phyloP scores from a whole-genome alignment of 1,140 invertebrate genomes.

The Zeugodacus cucurbitae region DNA sequence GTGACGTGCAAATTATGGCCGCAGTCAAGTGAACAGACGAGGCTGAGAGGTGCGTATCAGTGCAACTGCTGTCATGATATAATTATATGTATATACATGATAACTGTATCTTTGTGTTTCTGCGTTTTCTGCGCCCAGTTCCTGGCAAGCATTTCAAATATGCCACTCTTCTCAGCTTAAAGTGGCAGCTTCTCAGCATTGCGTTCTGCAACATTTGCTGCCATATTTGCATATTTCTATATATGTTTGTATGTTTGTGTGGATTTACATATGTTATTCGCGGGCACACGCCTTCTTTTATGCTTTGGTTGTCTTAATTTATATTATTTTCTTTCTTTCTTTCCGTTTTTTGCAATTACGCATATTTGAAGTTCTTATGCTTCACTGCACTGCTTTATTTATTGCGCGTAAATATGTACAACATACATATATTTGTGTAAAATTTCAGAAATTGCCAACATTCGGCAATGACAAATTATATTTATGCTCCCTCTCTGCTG shows the following conservation, averaged over 20 bases:
- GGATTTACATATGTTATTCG: not conserved
- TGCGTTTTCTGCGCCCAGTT: not conserved
- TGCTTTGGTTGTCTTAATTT: not conserved
- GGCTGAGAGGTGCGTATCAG: not conserved
- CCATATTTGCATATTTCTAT: not conserved
- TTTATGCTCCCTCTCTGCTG: not conserved
- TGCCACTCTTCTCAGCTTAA: not conserved
- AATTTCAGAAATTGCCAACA: not conserved
- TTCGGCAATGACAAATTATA: not conserved
- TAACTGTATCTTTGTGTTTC: not conserved
- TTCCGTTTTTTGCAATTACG: not conserved
- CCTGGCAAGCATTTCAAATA: not conserved
- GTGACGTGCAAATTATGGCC: not conserved
- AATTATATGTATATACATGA: not conserved
- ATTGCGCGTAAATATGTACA: not conserved
- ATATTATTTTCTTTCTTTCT: not conserved
- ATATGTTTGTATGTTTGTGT: not conserved
- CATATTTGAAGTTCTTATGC: constrained; percentile 1
- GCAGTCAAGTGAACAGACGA: not conserved
- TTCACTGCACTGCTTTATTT: constrained; percentile 5
- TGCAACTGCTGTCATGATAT: not conserved
- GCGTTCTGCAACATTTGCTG: not conserved
- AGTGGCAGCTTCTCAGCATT: not conserved
- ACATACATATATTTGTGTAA: not conserved
- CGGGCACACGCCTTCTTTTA: not conserved